Percentiles rank a stretch among this genome's conserved stretches.
phyloP scores from a whole-genome alignment of 1,140 invertebrate species.

The Drosophila setifemur region DNA sequence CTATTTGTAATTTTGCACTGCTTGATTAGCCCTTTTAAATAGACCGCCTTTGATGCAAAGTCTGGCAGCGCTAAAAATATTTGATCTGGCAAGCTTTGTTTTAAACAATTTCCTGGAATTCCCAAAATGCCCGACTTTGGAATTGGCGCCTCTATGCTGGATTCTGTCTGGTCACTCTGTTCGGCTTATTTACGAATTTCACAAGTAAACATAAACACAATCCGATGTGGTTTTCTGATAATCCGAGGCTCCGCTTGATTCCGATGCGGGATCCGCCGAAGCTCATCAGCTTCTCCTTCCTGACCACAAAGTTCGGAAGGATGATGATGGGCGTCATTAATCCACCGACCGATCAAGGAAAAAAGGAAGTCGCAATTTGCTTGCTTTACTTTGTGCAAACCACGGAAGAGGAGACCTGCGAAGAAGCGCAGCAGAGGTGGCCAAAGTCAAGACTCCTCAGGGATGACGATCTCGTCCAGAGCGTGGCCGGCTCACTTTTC shows the following conservation, averaged over 20 bases:
- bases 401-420: slow-evolving; percentile 4
- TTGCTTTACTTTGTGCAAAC: slow-evolving; percentile 47
- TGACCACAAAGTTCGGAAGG: slow-evolving; percentile 42
- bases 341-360: background rate
- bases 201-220: background rate
- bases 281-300: slow-evolving; percentile 24
- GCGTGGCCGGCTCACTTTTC: slow-evolving; percentile 10
- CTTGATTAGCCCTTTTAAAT: background rate
- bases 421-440: slow-evolving; percentile 43
- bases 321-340: slow-evolving; percentile 40
- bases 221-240: slow-evolving; percentile 36
- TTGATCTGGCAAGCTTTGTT: background rate
- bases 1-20: background rate
- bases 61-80: background rate
- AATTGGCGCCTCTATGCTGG: background rate
- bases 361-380: slow-evolving; percentile 39
- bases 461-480: slow-evolving; percentile 1
- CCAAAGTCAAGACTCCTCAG: slow-evolving; percentile 24
- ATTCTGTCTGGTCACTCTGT: background rate
- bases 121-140: too few species aligned
- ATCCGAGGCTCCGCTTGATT: slow-evolving; percentile 13
- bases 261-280: slow-evolving; percentile 3
- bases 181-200: background rate
- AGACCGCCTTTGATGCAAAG: background rate
- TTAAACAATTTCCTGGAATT: too few species aligned